Base-by-base conservation (phyloP, 2,888 invertebrate species). In the Trissolcus brochymenae region DNA sequence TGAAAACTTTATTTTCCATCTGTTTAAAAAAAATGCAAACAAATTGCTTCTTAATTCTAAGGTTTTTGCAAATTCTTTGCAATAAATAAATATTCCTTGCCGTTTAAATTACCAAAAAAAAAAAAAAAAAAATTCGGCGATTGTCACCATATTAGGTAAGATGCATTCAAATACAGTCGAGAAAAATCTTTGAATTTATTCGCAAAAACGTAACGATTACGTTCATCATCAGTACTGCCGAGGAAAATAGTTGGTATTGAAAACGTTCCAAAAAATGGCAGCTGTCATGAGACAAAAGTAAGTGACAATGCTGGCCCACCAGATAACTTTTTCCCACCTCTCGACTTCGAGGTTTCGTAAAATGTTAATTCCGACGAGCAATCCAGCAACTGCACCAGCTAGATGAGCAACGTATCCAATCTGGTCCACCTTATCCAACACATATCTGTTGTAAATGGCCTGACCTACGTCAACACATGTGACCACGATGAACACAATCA, bases 341-440 rank as follows among this genome's bases (percentile, higher is more conserved):
- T 93, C 92, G 78, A 94, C 93, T 86, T 94, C 93, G 6, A 97
- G 90, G 89, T 97, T 97, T 19, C 95, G 91, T n/a, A 97, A 90
- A 0, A 95, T 93, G 9, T 96, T 94, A 76, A 96, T 74, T 14
- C 96, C 96, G 41, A 96, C 94, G 16, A 96, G 90, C 75, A 93
- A 89, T 83, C 98, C 98, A 64, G 97, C 96, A 1, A 97, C 81
- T 50, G 96, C 96, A 1, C 99, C 98, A 0, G 95, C 97, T 54
- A 98, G 90, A 90, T 99, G 99, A 6, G 98, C 98, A 0, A 96
- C 95, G 87, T 98, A 98, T 11, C 98, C 98, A 64, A 98, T 94
- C 89, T 96, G 94, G 86, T 94, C 94, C 54, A 93, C 90, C 1
- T 92, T 90, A 59, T 93, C 91, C 16, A 93, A 90, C 74, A 93